Conservation (phyloP, 2,888 invertebrate genomes). For the Phalera bucephala region DNA sequence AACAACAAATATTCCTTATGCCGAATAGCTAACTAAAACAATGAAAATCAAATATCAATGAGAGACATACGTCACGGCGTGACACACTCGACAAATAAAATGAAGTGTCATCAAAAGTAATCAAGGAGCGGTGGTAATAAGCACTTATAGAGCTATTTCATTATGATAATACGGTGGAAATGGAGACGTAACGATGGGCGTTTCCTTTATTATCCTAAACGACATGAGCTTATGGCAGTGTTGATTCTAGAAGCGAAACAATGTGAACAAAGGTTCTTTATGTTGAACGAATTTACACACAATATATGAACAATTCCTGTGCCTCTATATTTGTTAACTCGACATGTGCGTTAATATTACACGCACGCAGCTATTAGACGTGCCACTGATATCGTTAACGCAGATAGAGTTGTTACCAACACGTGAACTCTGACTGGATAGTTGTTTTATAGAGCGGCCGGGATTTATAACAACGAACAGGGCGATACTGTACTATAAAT, state of each 20-base stretch:
- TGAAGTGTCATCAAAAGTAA: conserved; percentile 21
- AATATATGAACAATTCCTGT: conserved; percentile 26
- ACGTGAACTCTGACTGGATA: not conserved
- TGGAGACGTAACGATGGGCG: conserved; percentile 26
- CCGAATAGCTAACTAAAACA: not conserved
- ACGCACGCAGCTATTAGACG: conserved; percentile 20
- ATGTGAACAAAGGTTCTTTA: conserved; percentile 26
- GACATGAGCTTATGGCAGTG: not conserved
- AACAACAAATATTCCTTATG: not conserved
- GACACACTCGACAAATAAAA: conserved; percentile 5
- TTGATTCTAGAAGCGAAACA: conserved; percentile 18
- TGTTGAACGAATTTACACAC: conserved; percentile 35
- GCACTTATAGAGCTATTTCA: conserved; percentile 16
- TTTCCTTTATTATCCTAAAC: conserved; percentile 18
- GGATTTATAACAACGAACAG: too few species aligned
- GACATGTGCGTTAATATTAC: conserved; percentile 29
- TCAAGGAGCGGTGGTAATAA: conserved; percentile 18
- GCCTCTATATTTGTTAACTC: conserved; percentile 16
- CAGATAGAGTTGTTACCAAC: not conserved
- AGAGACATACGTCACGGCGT: conserved; percentile 4
- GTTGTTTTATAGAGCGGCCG: too few species aligned
- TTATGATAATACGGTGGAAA: conserved; percentile 25
- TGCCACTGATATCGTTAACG: conserved; percentile 2
- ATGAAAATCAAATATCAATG: not conserved
- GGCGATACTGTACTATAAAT: too few species aligned